Conservation (phyloP, 2,888 invertebrate species). For the Melinaea marsaeus region DNA sequence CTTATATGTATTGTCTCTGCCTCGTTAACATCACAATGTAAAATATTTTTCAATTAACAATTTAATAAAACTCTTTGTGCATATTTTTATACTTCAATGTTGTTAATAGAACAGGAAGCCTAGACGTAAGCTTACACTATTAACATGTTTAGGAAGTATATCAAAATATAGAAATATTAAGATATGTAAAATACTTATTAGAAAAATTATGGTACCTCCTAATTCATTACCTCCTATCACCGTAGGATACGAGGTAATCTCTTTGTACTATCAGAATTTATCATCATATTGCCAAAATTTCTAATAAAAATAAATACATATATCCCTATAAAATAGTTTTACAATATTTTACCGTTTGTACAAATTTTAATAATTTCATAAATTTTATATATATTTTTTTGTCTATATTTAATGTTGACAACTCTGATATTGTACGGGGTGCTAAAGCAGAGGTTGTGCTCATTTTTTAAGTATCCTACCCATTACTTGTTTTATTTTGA, state of each 20-base stretch:
- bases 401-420: not conserved
- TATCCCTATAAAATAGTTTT: not conserved
- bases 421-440: conserved; percentile 17
- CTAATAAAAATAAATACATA: not conserved
- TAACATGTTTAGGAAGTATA: conserved; percentile 30
- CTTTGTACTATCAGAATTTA: not conserved
- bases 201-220: too few relatives aligned
- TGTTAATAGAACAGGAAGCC: conserved; percentile 18
- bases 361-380: conserved; percentile 1
- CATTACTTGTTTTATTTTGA: not conserved
- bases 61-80: conserved; percentile 23
- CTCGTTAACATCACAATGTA: not conserved
- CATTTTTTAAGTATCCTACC: not conserved
- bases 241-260: too few relatives aligned
- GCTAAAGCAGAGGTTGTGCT: conserved; percentile 28
- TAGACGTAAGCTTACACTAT: conserved; percentile 30
- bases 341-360: not conserved
- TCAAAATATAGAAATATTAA: conserved; percentile 28
- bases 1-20: too few relatives aligned
- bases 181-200: conserved; percentile 16
- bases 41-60: conserved; percentile 3
- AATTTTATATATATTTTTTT: conserved; percentile 1
- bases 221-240: too few relatives aligned
- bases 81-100: conserved; percentile 31
- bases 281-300: not conserved